phyloP scores from a whole-genome alignment of 2,888 invertebrate genomes.

The Laothoe populi region DNA sequence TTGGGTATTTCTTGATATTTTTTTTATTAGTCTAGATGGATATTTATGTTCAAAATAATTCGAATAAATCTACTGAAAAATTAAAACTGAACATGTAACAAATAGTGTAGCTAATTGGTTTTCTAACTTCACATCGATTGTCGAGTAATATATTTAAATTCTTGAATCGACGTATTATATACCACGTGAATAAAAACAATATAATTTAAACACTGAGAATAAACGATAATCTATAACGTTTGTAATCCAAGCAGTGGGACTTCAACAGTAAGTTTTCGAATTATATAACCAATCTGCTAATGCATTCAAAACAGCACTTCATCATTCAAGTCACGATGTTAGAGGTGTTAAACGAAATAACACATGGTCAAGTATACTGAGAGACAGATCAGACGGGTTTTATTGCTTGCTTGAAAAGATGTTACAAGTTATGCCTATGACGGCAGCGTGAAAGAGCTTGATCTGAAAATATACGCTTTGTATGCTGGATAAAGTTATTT shows the following conservation, averaged over 20 bases:
- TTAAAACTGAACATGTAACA: too few species aligned
- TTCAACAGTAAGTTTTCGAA: neutral
- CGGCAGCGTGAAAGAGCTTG: neutral
- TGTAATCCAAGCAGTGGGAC: neutral
- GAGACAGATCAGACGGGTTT: conserved; percentile 4
- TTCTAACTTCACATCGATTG: too few species aligned
- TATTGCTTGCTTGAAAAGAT: conserved; percentile 6
- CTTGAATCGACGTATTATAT: too few species aligned
- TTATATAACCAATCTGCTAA: conserved; percentile 3
- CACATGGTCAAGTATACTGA: neutral
- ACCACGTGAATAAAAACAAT: too few species aligned
- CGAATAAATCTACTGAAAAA: too few species aligned
- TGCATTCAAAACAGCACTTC: neutral
- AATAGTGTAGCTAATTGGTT: too few species aligned
- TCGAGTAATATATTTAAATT: too few species aligned
- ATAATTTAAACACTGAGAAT: too few species aligned
- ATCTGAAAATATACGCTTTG: neutral
- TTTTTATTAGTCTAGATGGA: too few species aligned
- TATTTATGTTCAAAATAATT: too few species aligned
- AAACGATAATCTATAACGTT: too few species aligned
- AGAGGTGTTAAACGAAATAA: conserved; percentile 5
- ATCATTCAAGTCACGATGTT: neutral
- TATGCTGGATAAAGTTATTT: neutral
- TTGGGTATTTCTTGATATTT: too few species aligned
- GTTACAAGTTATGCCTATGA: neutral